These are phyloP conservation scores for Styela plicata DNA, from an alignment of 23 tunicate species.

Conservation along the genomic window DNA sequence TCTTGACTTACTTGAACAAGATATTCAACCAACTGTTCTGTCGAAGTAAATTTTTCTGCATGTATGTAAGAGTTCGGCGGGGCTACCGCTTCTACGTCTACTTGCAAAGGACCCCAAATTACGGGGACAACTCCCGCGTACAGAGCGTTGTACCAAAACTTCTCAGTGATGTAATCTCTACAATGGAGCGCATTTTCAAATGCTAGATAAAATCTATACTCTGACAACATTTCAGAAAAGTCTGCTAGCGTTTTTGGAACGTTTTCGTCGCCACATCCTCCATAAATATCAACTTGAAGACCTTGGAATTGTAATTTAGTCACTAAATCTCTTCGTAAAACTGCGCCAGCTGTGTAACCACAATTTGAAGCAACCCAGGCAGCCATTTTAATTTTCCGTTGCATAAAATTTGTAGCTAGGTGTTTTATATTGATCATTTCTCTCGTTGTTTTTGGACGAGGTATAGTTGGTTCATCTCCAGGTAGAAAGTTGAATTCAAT, in stretches of 20 bases:
- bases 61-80: constrained; percentile 39
- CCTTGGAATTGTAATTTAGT: neutral
- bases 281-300: constrained; percentile 38
- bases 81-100: constrained; percentile 30
- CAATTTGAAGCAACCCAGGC: constrained; percentile 34
- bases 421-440: neutral
- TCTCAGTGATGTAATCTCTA: constrained; percentile 39
- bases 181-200: constrained; percentile 50
- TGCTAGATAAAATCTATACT: constrained; percentile 45
- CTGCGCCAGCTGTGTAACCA: constrained; percentile 41
- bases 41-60: constrained; percentile 19
- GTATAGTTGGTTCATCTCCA: neutral
- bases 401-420: neutral
- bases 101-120: constrained; percentile 31
- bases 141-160: constrained; percentile 45
- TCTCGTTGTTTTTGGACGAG: neutral
- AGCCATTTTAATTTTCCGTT: constrained; percentile 15
- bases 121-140: constrained; percentile 46
- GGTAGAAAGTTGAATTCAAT: neutral
- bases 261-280: constrained; percentile 24
- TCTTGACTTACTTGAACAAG: neutral
- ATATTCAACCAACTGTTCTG: constrained; percentile 11
- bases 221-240: constrained; percentile 1
- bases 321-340: constrained; percentile 13
- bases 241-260: neutral